Evolutionary conservation across 1,140 invertebrate species (phyloP), one percentile per base, ranked within the genome.

Genomic region (Drosophila tani): DNA sequence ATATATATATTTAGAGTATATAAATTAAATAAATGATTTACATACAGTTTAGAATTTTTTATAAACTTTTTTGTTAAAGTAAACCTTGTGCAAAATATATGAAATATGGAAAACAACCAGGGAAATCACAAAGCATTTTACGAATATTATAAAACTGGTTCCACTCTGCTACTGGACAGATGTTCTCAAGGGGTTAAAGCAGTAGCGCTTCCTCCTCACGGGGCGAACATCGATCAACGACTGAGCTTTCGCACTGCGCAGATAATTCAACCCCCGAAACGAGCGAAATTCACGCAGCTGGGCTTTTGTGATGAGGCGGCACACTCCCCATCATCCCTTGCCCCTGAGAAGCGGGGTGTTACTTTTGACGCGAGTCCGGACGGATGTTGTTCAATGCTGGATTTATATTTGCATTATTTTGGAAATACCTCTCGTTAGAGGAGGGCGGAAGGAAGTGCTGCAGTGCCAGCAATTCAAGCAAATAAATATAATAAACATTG

Each of bases 311-410:
- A 49, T 59, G 55, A 70, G 32, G 38, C 27, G 15, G 2, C 24
- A n/a, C 24, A 35, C 46, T 56, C 19, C 35, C 24, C 65, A 59
- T 14, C 60, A 29, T 19, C 38, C 59, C 66, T 24, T 5, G 21
- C 15, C 11, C 24, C 38, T 41, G 11, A 40, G n/a, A 43, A 21
- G 32, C 32, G 68, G 53, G 67, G 70, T 73, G 70, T 74, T 74
- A 74, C 70, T 74, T 74, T 74, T 60, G 70, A 74, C 70, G 50
- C 67, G 53, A 38, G n/a, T n/a, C 68, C 68, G 70, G 68, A 74
- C 69, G 67, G 69, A 73, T 60, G 69, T 60, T 73, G 67, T 73
- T 73, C 69, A 73, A 41, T 15, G 53, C n/a, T 59, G 66, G 55
- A 46, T 21, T 57, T 49, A 49, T 58, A 49, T 32, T 38, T 55